phyloP scores from a whole-genome alignment of 2,888 invertebrate species.

The Hipparchia sbordonii region DNA sequence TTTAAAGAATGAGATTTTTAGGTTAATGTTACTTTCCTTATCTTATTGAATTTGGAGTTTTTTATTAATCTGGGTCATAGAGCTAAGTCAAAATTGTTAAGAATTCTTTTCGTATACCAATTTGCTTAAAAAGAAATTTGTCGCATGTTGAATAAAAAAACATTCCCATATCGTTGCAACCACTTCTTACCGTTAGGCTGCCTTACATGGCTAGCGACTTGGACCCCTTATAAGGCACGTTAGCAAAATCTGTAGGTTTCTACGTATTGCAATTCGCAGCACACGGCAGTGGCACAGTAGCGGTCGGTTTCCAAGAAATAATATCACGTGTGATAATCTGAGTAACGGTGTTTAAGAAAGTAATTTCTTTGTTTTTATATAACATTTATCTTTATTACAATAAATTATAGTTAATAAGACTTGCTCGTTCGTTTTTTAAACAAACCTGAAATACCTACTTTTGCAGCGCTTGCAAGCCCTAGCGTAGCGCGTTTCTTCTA shows the following conservation, averaged over 20 bases:
- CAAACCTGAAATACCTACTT: not conserved
- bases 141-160: conserved; percentile 2
- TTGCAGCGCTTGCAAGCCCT: not conserved
- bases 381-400: not conserved
- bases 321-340: conserved; percentile 21
- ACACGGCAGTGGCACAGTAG: conserved; percentile 26
- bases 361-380: conserved; percentile 6
- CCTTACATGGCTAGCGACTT: conserved; percentile 25
- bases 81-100: too few species aligned
- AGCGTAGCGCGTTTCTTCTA: not conserved
- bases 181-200: conserved; percentile 29
- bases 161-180: conserved; percentile 11
- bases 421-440: not conserved
- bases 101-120: not conserved
- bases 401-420: not conserved
- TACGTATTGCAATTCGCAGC: conserved; percentile 27
- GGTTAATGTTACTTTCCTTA: conserved; percentile 1
- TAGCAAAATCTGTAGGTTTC: conserved; percentile 34
- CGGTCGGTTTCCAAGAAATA: conserved; percentile 23
- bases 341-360: conserved; percentile 14
- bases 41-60: not conserved
- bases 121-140: not conserved
- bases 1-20: not conserved
- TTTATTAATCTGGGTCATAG: not conserved
- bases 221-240: conserved; percentile 28